Base-by-base conservation (phyloP, 2,888 invertebrate species). In the Baccha elongata region DNA sequence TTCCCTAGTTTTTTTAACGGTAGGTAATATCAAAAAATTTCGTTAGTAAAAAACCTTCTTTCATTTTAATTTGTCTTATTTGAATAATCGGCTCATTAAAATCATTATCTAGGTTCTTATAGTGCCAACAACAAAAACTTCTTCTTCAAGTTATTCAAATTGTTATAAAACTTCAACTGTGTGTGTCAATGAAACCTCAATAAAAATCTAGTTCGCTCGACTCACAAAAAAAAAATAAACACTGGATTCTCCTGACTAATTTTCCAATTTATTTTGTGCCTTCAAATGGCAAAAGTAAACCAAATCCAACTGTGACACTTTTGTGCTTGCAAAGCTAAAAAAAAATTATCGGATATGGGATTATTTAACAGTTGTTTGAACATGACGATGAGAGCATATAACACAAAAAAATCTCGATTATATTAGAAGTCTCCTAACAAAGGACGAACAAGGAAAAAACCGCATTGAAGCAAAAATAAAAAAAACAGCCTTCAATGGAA, bases 361-460 rank as follows among this genome's bases (percentile, higher is more conserved):
- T 76, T 67, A 81, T 75, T 81, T 81, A 75, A 76, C 75, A 81
- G 71, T 71, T 76, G 53, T 76, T 71, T 60, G 76, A 76, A 76
- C 75, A 75, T 60, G 44, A 42, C 60, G 64, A 71, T 65, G 40
- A 60, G 48, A 48, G 29, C 67, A 35, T n/a, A 48, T 48, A 21
- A 29, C 11, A 26, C 3, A 19, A 55, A 37, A 50, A 32, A 19
- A 29, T 35, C 26, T 6, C 2, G 7, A 48, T 60, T 52, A 71
- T 53, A 42, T 76, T 72, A 75, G 58, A 60, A 58, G 48, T 53
- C 53, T 0, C 29, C 3, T 50, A 40, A 74, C 42, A 73, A 58
- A 71, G 52, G 32, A 55, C 37, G 60, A 53, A 72, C 21, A 53
- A 32, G 1, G 8, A 15, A 50, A 80, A 52, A 71, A 62, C 71